Evolutionary conservation across 2,797 vertebrate genomes (phyloP).

Genomic region (Oreochromis mossambicus): DNA sequence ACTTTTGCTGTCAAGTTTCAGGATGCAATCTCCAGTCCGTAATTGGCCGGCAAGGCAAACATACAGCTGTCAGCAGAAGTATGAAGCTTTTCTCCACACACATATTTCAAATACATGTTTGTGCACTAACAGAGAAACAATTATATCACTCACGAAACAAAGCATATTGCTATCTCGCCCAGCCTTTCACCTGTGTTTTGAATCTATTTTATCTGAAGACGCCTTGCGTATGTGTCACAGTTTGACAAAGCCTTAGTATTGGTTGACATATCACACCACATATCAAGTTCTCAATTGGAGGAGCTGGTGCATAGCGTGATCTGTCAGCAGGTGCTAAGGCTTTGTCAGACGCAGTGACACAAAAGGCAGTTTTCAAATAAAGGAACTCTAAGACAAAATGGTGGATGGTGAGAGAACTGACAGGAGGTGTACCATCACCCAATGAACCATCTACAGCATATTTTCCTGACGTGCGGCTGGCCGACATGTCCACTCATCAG

Average conservation of each 20-base stretch:
- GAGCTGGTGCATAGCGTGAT: constrained; percentile 63
- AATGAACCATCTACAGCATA: constrained; percentile 38
- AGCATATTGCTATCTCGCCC: constrained; percentile 25
- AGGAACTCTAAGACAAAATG: constrained; percentile 59
- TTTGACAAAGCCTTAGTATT: constrained; percentile 55
- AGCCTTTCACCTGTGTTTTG: constrained; percentile 13
- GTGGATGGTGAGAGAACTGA: constrained; percentile 56
- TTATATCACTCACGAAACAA: constrained; percentile 35
- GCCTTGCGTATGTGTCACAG: constrained; percentile 31
- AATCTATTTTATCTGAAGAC: constrained; percentile 38
- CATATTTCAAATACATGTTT: constrained; percentile 38
- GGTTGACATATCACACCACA: constrained; percentile 64
- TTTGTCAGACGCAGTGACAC: constrained; percentile 64
- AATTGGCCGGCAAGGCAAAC: constrained; percentile 51
- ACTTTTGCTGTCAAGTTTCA: constrained; percentile 46
- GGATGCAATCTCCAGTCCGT: constrained; percentile 56
- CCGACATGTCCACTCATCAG: constrained; percentile 55
- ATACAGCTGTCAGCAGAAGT: constrained; percentile 43
- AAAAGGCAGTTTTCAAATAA: constrained; percentile 63
- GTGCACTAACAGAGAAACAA: constrained; percentile 29
- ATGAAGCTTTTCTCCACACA: constrained; percentile 32
- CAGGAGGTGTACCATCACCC: constrained; percentile 52
- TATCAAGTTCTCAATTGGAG: constrained; percentile 68
- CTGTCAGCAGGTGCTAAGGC: constrained; percentile 70
- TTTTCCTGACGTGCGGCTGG: constrained; percentile 43